phyloP scores from a whole-genome alignment of 2,888 invertebrate genomes.

The Eumacrocentrus americanus region DNA sequence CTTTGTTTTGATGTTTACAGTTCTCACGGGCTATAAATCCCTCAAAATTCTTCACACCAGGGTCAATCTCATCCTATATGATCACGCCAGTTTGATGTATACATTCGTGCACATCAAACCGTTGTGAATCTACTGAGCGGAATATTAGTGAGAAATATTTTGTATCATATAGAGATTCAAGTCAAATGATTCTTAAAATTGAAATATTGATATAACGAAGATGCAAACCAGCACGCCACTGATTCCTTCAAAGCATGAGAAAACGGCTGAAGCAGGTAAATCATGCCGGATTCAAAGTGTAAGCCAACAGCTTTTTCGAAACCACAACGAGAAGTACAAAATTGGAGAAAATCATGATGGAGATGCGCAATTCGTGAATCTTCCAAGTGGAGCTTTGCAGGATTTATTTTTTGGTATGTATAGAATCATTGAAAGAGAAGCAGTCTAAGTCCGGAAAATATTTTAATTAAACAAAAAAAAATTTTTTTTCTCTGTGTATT shows the following conservation, averaged over 20 bases:
- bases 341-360: background rate
- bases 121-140: no score
- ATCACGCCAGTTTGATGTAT: no score
- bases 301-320: constrained; percentile 32
- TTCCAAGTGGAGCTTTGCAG: constrained; percentile 15
- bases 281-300: constrained; percentile 22
- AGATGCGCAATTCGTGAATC: constrained; percentile 7
- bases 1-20: background rate
- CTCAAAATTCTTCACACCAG: no score
- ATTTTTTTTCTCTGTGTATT: constrained; percentile 7
- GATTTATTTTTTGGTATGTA: constrained; percentile 36
- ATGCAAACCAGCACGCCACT: constrained; percentile 36
- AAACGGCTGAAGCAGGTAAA: constrained; percentile 31
- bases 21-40: no score
- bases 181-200: no score
- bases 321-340: no score
- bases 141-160: no score
- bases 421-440: background rate
- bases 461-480: background rate
- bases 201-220: no score
- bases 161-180: no score
- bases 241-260: constrained; percentile 26
- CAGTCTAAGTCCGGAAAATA: no score
- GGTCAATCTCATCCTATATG: no score
- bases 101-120: no score